Conservation (phyloP, 1,140 invertebrate species). For the Mya arenaria region DNA sequence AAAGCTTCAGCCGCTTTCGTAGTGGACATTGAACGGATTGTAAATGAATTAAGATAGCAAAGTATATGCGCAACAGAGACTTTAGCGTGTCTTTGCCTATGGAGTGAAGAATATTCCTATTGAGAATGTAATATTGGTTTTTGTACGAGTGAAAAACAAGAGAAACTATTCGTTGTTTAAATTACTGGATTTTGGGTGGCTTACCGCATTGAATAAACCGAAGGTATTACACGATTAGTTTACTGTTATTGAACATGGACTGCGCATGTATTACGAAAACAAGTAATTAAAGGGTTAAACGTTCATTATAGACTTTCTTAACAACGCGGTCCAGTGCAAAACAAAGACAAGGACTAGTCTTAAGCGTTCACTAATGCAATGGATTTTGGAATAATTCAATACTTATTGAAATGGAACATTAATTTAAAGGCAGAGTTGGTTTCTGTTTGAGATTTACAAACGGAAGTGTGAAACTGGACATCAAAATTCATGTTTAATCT, state of each 20-base stretch:
- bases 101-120: too few species aligned
- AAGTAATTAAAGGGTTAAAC: too few species aligned
- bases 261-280: too few species aligned
- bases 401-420: neutral
- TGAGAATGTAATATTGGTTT: too few species aligned
- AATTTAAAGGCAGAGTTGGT: neutral
- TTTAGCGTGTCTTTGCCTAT: too few species aligned
- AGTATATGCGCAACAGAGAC: too few species aligned
- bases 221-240: slow-evolving; percentile 26
- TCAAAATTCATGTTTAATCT: neutral
- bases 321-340: neutral
- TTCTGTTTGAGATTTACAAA: neutral
- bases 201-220: slow-evolving; percentile 4
- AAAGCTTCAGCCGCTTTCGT: too few species aligned
- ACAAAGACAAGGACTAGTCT: neutral
- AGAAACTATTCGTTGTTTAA: slow-evolving; percentile 23
- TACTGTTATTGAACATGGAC: too few species aligned
- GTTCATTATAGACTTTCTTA: neutral
- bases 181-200: slow-evolving; percentile 25
- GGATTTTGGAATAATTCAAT: neutral
- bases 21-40: too few species aligned
- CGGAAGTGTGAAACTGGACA: neutral
- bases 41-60: too few species aligned
- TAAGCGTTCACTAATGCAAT: neutral
- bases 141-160: neutral